Base-by-base conservation (phyloP, 2,113 vertebrate genomes). In the Psittacus erithacus region DNA sequence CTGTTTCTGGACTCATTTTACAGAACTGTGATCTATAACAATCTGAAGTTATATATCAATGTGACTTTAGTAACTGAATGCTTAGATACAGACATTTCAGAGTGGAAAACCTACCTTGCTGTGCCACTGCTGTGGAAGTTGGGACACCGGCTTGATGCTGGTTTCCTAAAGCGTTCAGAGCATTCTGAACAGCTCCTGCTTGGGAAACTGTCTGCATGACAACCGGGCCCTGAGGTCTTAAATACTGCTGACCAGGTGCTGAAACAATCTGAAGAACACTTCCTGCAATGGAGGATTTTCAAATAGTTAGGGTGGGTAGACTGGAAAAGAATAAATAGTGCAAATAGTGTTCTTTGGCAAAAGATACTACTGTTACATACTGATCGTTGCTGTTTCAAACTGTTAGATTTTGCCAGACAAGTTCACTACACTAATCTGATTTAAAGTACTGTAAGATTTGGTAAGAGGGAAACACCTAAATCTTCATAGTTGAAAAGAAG, bases 241-340 rank as follows among this genome's bases (percentile, higher is more conserved):
- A 97, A 85, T 99, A 98, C 92, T 98, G 98, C 94, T 99, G 99
- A 35, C 99, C 99, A 0, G 99, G 99, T 76, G 99, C 98, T 6
- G 99, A 99, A 82, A 99, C 98, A 38, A 99, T 99, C 95, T 99
- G 99, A 75, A 99, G 98, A 90, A 99, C 99, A 91, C 99, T 99
- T 63, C 99, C 99, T 99, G 96, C 33, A 92, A 92, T 2, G 9
- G 17, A 82, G 22, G 44, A 55, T 76, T 91, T 6, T 13, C n/a
- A 20, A 43, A 49, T 50, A 82, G 35, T 82, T 47, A 96, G 20
- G 17, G 20, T 88, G 39, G 4, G 39, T 7, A 85, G n/a, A 69
- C 17, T 10, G 7, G 8, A 57, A 79, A 70, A 69, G 7, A 92
- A 43, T 47, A 70, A 69, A 20, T 3, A 18, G 9, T 35, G 15